Conservation (phyloP, 1,140 invertebrate genomes). For the Drosophila rhopaloa region DNA sequence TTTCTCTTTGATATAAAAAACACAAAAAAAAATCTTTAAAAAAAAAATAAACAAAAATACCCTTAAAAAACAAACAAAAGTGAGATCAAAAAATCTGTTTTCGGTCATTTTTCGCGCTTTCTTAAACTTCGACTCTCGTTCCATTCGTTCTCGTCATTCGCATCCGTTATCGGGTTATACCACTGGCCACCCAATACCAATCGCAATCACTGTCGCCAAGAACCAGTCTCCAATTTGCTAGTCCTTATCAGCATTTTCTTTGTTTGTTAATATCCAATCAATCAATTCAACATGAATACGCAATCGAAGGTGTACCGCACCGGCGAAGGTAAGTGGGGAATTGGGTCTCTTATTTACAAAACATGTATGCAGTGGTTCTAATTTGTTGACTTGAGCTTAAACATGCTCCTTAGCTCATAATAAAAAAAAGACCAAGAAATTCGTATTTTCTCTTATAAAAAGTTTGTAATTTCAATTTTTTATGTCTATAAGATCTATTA, state of each 20-base stretch:
- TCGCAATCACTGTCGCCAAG: conserved; percentile 33
- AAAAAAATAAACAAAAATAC: conserved; percentile 26
- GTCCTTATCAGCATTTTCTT: conserved; percentile 72
- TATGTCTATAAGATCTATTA: no score
- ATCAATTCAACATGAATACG: conserved; percentile 76
- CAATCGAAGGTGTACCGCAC: conserved; percentile 83
- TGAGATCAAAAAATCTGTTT: conserved; percentile 36
- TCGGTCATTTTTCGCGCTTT: conserved; percentile 39
- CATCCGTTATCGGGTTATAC: conserved; percentile 32
- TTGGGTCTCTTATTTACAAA: neutral
- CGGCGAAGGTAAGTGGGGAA: conserved; percentile 70
- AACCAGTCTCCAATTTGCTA: conserved; percentile 69
- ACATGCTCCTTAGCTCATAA: no score
- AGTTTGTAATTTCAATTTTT: no score
- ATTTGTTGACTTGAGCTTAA: neutral
- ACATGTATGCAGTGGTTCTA: neutral
- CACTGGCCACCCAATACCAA: conserved; percentile 30
- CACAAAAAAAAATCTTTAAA: conserved; percentile 62
- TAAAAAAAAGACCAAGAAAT: no score
- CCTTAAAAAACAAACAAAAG: conserved; percentile 24
- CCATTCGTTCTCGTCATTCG: conserved; percentile 44
- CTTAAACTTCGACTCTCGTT: conserved; percentile 40
- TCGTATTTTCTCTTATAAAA: no score
- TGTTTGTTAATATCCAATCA: conserved; percentile 42
- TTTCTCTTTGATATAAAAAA: conserved; percentile 78